Percentiles rank a stretch among this genome's conserved stretches.
These are phyloP conservation scores for Leptopilina syphax DNA, from an alignment of 2,888 invertebrate genomes.

Conservation along the genomic window DNA sequence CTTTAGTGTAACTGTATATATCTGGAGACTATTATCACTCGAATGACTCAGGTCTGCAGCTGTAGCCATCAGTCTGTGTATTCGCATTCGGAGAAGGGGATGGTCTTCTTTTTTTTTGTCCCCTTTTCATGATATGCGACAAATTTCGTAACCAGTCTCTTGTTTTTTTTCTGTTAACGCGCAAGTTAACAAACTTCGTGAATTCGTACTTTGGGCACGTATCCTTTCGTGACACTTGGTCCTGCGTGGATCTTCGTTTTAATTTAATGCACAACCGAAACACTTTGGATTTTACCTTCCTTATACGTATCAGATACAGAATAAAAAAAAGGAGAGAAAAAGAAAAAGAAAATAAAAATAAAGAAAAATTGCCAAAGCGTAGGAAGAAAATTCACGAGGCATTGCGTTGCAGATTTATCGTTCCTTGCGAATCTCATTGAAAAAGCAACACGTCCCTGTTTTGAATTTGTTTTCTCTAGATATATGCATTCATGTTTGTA, in stretches of 20 bases:
- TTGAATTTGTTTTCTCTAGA: conserved; percentile 30
- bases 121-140: not conserved
- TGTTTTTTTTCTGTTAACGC: not conserved
- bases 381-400: conserved; percentile 35
- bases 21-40: not conserved
- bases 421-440: conserved; percentile 34
- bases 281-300: not conserved
- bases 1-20: not conserved
- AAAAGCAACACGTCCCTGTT: conserved; percentile 35
- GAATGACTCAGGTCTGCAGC: conserved; percentile 9
- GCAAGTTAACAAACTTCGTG: not conserved
- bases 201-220: conserved; percentile 29
- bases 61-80: not conserved
- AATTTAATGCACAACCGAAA: conserved; percentile 30
- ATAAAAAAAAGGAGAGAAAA: conserved; percentile 2
- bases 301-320: conserved; percentile 11
- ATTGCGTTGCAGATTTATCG: conserved; percentile 34
- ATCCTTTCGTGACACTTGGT: conserved; percentile 26
- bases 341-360: not conserved
- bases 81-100: conserved; percentile 20
- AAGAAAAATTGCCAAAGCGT: conserved; percentile 30
- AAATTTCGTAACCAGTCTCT: conserved; percentile 32
- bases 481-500: too few relatives aligned
- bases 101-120: not conserved
- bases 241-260: conserved; percentile 13